Percentiles rank a stretch among this genome's conserved stretches.
phyloP scores from a whole-genome alignment of 2,888 invertebrate species.

The Cephalotes varians region DNA sequence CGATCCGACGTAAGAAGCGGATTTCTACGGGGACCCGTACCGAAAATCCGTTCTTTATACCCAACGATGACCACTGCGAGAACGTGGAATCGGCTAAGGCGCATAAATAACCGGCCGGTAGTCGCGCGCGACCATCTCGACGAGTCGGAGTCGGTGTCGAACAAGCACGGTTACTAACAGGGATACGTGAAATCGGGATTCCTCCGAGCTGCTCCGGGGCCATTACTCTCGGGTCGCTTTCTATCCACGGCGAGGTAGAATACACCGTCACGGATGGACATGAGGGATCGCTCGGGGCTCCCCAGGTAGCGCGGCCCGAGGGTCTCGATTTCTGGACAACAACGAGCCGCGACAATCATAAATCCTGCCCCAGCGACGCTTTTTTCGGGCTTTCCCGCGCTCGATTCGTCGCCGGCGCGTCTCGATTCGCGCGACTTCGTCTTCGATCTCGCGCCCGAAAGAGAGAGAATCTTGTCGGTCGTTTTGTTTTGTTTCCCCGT shows the following conservation, averaged over 20 bases:
- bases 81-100: conserved; percentile 65
- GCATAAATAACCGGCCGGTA: conserved; percentile 71
- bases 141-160: conserved; percentile 63
- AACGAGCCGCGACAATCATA: conserved; percentile 67
- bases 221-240: conserved; percentile 56
- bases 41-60: conserved; percentile 65
- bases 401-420: conserved; percentile 3
- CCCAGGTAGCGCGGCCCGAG: conserved; percentile 65
- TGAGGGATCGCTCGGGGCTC: conserved; percentile 64
- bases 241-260: conserved; percentile 50
- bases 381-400: conserved; percentile 69
- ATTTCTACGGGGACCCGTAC: conserved; percentile 50
- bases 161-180: conserved; percentile 68
- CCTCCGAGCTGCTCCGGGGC: conserved; percentile 32
- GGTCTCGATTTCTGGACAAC: conserved; percentile 33
- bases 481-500: conserved; percentile 59
- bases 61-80: conserved; percentile 37
- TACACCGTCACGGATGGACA: conserved; percentile 58
- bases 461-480: conserved; percentile 37
- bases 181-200: conserved; percentile 59
- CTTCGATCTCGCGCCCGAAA: conserved; percentile 33
- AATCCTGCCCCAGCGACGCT: conserved; percentile 60
- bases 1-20: conserved; percentile 8
- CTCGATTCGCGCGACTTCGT: conserved; percentile 61
- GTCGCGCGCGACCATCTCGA: conserved; percentile 54